A percentile compares a stretch with the other conserved stretches of the same genome.
Evolutionary conservation across 2,113 vertebrate genomes (phyloP).

Genomic region (Lamprotornis superbus): DNA sequence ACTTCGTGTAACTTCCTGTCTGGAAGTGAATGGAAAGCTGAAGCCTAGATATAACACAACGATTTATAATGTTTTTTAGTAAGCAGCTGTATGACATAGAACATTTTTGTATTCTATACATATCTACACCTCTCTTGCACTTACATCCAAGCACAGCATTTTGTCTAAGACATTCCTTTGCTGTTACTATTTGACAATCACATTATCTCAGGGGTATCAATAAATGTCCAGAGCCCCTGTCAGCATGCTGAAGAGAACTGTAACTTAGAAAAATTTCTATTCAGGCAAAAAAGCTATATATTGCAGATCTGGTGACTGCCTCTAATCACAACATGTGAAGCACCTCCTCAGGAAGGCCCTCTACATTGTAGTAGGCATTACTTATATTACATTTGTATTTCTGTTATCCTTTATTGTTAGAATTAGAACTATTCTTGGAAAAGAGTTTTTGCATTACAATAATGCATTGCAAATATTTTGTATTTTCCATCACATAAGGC

Average conservation of each 20-base stretch:
- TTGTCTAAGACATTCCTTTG: not conserved
- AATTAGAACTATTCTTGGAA: not conserved
- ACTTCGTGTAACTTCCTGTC: not conserved
- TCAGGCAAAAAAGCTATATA: not conserved
- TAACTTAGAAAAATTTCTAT: not conserved
- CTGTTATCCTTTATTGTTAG: not conserved
- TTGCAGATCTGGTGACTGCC: not conserved
- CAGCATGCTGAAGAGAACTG: not conserved
- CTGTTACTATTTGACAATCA: not conserved
- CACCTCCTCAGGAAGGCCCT: not conserved
- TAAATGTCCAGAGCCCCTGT: not conserved
- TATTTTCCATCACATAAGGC: not conserved
- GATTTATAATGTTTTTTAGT: not conserved
- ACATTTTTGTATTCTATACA: not conserved
- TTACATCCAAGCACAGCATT: not conserved
- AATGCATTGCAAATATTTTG: not conserved
- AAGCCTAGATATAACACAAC: not conserved
- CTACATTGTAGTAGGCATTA: not conserved
- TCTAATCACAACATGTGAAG: not conserved
- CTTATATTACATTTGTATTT: not conserved
- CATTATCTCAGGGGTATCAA: not conserved
- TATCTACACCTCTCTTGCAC: not conserved
- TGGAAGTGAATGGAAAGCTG: not conserved
- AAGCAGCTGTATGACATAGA: not conserved
- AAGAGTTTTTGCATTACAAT: not conserved